phyloP scores from a whole-genome alignment of 1,140 invertebrate genomes.

The Saccostrea cuccullata region DNA sequence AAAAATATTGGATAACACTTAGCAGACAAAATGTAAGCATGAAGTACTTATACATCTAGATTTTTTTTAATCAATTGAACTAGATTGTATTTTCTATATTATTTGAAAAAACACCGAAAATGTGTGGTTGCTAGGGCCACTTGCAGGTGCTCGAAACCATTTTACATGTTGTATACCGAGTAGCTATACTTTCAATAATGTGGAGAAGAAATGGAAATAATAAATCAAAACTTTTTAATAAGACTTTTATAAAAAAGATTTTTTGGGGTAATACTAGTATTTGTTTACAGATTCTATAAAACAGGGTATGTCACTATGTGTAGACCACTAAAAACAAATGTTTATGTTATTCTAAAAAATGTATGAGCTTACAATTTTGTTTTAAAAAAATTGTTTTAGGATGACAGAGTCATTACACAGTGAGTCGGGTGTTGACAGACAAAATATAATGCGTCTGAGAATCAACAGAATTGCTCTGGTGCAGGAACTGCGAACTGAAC shows the following conservation, averaged over 20 bases:
- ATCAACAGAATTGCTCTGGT: slow-evolving; percentile 76
- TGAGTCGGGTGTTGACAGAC: slow-evolving; percentile 66
- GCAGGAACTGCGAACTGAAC: slow-evolving; percentile 74
- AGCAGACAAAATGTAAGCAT: background rate
- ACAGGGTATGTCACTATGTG: too few species aligned
- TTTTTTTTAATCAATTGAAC: background rate
- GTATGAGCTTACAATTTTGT: background rate
- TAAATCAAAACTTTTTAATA: background rate
- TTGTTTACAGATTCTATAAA: too few species aligned
- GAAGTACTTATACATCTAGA: background rate
- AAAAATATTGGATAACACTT: background rate
- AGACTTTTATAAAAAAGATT: background rate
- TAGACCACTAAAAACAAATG: too few species aligned
- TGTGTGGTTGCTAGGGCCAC: slow-evolving; percentile 18
- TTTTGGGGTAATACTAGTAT: background rate
- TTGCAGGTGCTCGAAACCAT: slow-evolving; percentile 5
- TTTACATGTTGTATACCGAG: background rate
- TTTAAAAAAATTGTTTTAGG: slow-evolving; percentile 49
- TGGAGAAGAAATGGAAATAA: too few species aligned
- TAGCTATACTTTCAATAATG: background rate
- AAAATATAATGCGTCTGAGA: slow-evolving; percentile 73
- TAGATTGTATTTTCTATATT: background rate
- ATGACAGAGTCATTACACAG: slow-evolving; percentile 43
- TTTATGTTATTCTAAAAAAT: too few species aligned
- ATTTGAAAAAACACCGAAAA: background rate